Evolutionary conservation across 2,113 vertebrate species (phyloP).

Genomic region (Plecotus auritus): DNA sequence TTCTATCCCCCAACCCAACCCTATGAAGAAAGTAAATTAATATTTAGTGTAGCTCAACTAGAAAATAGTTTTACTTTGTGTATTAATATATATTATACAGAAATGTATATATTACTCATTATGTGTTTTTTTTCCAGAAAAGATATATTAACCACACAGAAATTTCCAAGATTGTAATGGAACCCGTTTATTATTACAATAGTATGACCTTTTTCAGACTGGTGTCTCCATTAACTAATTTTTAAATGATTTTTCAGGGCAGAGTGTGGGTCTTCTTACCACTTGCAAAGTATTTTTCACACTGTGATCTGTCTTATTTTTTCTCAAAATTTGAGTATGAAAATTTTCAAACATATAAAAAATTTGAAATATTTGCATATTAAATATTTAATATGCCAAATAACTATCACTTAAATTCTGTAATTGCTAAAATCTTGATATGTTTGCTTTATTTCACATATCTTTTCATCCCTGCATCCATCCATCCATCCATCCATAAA

Average conservation of each 20-base stretch:
- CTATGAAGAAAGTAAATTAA: conserved; percentile 21
- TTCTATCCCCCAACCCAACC: background rate
- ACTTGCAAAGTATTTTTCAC: background rate
- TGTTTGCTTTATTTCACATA: background rate
- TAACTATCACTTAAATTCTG: background rate
- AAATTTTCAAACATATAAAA: background rate
- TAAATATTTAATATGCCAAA: background rate
- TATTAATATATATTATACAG: background rate
- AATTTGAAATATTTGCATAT: background rate
- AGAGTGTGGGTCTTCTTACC: background rate
- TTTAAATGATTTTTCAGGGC: background rate
- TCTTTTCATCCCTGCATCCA: background rate
- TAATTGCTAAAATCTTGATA: background rate
- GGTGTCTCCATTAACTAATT: background rate
- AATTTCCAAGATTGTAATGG: background rate
- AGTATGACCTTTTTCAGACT: background rate
- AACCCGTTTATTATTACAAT: background rate
- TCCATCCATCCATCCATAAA: background rate
- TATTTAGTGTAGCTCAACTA: background rate
- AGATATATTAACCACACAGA: background rate
- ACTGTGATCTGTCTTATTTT: background rate
- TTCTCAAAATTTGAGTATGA: background rate
- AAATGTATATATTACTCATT: background rate
- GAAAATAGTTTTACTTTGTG: conserved; percentile 2
- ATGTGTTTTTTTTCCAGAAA: background rate